Conservation (phyloP, 2,113 vertebrate genomes). For the Callopanchax toddi region DNA sequence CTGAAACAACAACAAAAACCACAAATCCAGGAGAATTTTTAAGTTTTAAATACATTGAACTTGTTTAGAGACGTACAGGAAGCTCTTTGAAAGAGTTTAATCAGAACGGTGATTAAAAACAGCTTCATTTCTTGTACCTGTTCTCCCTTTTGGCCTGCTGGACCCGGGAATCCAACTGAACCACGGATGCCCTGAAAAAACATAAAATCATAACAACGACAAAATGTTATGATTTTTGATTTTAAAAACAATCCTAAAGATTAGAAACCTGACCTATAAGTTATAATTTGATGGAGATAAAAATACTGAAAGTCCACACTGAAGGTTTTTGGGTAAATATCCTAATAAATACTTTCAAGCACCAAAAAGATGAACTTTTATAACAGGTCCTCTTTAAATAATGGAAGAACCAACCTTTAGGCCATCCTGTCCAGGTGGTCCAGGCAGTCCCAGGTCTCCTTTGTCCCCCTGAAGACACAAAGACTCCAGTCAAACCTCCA, state of each 20-base stretch:
- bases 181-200: slow-evolving; percentile 81
- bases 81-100: too few relatives aligned
- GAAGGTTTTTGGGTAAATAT: too few relatives aligned
- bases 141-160: slow-evolving; percentile 79
- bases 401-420: slow-evolving; percentile 77
- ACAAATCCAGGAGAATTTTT: neutral
- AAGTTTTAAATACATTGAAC: too few relatives aligned
- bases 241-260: neutral
- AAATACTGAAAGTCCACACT: too few relatives aligned
- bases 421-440: slow-evolving; percentile 80
- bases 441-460: slow-evolving; percentile 80
- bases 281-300: too few relatives aligned
- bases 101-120: neutral
- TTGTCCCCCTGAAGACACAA: slow-evolving; percentile 81
- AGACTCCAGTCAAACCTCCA: neutral
- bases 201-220: neutral
- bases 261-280: too few relatives aligned
- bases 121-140: slow-evolving; percentile 73
- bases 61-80: too few relatives aligned
- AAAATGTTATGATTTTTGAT: neutral
- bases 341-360: too few relatives aligned
- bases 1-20: slow-evolving; percentile 55
- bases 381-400: neutral
- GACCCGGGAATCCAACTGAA: slow-evolving; percentile 72
- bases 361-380: too few relatives aligned